Base-by-base conservation (phyloP, 2,113 vertebrate genomes). In the Thunnus thynnus region DNA sequence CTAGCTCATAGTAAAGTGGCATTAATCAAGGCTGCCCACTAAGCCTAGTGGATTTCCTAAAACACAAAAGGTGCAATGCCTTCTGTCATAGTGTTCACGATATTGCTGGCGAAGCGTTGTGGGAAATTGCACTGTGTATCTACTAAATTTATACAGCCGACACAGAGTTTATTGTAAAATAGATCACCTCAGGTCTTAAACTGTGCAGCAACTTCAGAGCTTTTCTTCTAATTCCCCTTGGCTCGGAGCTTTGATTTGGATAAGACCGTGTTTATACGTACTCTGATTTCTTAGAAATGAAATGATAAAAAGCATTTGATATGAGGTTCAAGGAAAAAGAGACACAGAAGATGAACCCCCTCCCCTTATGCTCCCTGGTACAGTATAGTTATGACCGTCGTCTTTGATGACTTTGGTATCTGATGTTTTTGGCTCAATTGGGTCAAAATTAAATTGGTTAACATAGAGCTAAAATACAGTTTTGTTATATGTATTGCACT, bases 21-120 rank as follows among this genome's bases (percentile, higher is more conserved):
- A 86, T 89, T 86, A 83, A 88, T 90, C 81, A 89, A 77, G 65
- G 41, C 60, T 75, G 63, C 55, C 61, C 63, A 44, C 70, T 51
- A 76, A 78, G 62, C 72, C 48, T 41, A 1, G 69, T 67, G 77
- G 88, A 86, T 80, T 84, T 81, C 80, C 78, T 46, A 2, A 57
- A 30, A 50, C 14, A 77, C 41, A 52, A 68, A 75, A 81, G 48
- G 76, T 86, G 50, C 16, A 51, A 60, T 72, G 57, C 36, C 64
- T 51, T 76, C 60, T 76, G 73, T 81, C 76, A 69, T 44, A 63
- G 68, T 0, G 1, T 20, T 10, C 14, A 57, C 63, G 32, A 66
- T 77, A 47, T 47, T 46, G 50, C 72, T 83, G 66, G 74, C 56
- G 57, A 71, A 78, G 67, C 80, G 78, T 48, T 73, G 78, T 76